Base-by-base conservation (phyloP, 2,113 vertebrate species). In the Hypanus sabinus region DNA sequence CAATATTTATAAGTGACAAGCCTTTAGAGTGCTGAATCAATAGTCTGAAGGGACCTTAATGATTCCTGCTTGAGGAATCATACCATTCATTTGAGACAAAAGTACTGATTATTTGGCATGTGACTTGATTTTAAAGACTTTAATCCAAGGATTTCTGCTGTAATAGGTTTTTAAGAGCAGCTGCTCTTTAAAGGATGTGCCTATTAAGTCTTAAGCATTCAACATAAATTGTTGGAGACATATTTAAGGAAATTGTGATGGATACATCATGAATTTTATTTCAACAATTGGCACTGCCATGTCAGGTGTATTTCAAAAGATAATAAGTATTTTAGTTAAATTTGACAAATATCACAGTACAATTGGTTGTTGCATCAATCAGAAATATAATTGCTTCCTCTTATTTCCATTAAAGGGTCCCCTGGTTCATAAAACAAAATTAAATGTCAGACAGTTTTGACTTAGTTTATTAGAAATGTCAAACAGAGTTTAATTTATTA, bases 331-430 rank as follows among this genome's bases (percentile, higher is more conserved):
- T 46, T 73, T 73, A 27, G 33, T 93, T 73, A 46, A 93, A 62
- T 94, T 94, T 76, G 0, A 93, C 79, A 94, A 96, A 96, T 94
- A 95, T 95, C 96, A 95, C 73, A 27, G 95, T 95, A 95, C 94
- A 76, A 95, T 5, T 27, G 80, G 94, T 0, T 1, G 94, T 88
- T 93, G 70, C 73, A 93, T 22, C 68, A 73, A 93, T 93, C 36
- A 73, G 68, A 90, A 27, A 55, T 55, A 73, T 93, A 73, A 93
- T 93, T 93, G 70, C 70, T 93, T 93, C 91, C 91, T 71, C 68
- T 46, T 73, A 73, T 73, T 93, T 93, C 91, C 22, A 62, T 93
- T 93, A 55, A 93, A 93, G 38, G 68, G 91, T 75, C 91, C 73
- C 68, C 36, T 55, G 27, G 24, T 93, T 93, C 91, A 75, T 93